Conservation (phyloP, 2,113 vertebrate genomes). For the Xenopus tropicalis region DNA sequence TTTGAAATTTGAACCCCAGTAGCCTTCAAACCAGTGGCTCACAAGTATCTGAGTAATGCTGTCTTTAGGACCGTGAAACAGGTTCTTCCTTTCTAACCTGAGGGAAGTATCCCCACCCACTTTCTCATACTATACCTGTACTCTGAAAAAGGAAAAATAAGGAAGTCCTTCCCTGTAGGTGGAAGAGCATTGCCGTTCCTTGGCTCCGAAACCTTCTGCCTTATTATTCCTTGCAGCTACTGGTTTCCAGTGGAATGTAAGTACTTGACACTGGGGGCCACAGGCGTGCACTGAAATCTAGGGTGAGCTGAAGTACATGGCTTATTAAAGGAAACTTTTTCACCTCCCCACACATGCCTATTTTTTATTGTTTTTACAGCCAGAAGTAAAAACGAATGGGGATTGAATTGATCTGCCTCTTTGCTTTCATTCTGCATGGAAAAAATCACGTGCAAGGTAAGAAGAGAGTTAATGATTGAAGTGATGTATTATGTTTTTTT, state of each 20-base stretch:
- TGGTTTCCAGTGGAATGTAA: neutral
- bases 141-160: constrained; percentile 79
- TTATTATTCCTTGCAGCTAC: neutral
- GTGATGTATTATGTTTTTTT: neutral
- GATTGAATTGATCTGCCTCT: constrained; percentile 83
- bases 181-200: constrained; percentile 20
- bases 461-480: constrained; percentile 44
- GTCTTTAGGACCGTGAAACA: constrained; percentile 57
- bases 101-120: constrained; percentile 59
- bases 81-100: constrained; percentile 49
- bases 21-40: neutral
- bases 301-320: neutral
- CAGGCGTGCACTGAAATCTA: neutral
- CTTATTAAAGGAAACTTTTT: no score
- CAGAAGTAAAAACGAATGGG: constrained; percentile 91
- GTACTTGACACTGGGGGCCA: neutral
- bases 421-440: constrained; percentile 81
- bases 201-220: constrained; percentile 2
- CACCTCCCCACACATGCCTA: no score
- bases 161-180: constrained; percentile 71
- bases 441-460: constrained; percentile 84
- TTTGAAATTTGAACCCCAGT: constrained; percentile 11
- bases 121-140: constrained; percentile 68
- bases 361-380: constrained; percentile 56
- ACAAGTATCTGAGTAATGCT: constrained; percentile 18